These are phyloP conservation scores for Hesperophylax magnus DNA, from an alignment of 1,140 invertebrate species.

Conservation along the genomic window DNA sequence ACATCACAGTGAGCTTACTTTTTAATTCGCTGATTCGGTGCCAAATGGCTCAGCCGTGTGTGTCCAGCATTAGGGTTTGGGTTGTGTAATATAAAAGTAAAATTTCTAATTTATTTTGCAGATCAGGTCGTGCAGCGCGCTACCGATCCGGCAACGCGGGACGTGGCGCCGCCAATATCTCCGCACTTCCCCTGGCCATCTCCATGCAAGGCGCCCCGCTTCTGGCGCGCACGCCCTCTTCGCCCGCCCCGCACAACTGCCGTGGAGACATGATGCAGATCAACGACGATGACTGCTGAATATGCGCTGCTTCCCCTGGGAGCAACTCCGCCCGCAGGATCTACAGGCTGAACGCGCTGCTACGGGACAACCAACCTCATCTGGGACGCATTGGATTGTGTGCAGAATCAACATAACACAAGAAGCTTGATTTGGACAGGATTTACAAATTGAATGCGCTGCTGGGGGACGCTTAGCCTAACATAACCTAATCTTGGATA, in stretches of 20 bases:
- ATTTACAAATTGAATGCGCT: background rate
- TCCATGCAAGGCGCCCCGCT: conserved; percentile 71
- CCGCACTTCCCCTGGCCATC: conserved; percentile 74
- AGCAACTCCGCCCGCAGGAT: background rate
- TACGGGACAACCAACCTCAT: background rate
- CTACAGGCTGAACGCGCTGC: conserved; percentile 5
- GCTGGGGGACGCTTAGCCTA: background rate
- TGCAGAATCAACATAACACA: too few species aligned
- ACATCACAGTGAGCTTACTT: too few species aligned
- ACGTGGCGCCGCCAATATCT: conserved; percentile 71
- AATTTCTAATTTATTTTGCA: conserved; percentile 59
- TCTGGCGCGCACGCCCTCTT: conserved; percentile 58
- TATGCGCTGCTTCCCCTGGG: conserved; percentile 31
- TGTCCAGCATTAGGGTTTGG: too few species aligned
- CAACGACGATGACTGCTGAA: conserved; percentile 51
- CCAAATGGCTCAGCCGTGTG: too few species aligned
- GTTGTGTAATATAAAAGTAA: too few species aligned
- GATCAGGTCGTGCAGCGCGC: conserved; percentile 72
- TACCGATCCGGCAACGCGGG: conserved; percentile 76
- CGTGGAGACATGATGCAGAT: conserved; percentile 48
- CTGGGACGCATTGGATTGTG: too few species aligned
- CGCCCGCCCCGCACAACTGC: conserved; percentile 61
- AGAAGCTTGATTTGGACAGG: background rate
- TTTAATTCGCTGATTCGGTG: too few species aligned
- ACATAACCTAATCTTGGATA: background rate